Evolutionary conservation across 1,140 invertebrate species (phyloP), one percentile per base, ranked within the genome.

Genomic region (Ceratosolen solmsi): DNA sequence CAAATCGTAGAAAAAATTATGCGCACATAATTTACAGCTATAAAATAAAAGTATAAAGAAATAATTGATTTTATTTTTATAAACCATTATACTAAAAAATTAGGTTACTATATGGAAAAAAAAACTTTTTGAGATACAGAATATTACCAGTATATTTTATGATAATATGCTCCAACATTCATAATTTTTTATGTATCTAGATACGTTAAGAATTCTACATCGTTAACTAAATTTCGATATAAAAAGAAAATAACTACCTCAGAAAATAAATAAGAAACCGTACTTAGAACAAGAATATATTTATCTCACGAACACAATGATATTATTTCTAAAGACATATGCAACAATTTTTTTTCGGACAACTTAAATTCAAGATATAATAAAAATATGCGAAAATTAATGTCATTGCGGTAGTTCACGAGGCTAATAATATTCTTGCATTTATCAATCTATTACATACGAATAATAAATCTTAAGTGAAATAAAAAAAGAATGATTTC

Each of bases 131-230:
- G 0, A 33, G 2, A 75, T 70, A 36, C 46, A 70, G 56, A 81
- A 75, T 36, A 75, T 49, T 33, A 75, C 51, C 68, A 80, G 60
- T 81, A 75, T 56, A 51, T 46, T 60, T 38, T 80, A 15, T 74
- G 54, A 80, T 54, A 60, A 27, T 38, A 33, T 51, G 46, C 68
- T 27, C 13, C 68, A 81, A 75, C 72, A 56, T 75, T 58, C 79
- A 81, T 75, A 75, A 81, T 81, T 81, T 81, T 81, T 81, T 75
- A 75, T 81, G 68, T 30, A 56, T 58, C 49, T 75, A 46, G 22
- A 41, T 78, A n/a, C 27, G n/a, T 78, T 58, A 75, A 36, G 20
- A 58, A 41, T 46, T 76, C 56, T 9, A 27, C 15, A 49, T 46
- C 4, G 51, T 68, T 36, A 78, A 36, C 30, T 70, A 25, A 70